Evolutionary conservation across 1,140 invertebrate genomes (phyloP).

Genomic region (Zaprionus capensis): DNA sequence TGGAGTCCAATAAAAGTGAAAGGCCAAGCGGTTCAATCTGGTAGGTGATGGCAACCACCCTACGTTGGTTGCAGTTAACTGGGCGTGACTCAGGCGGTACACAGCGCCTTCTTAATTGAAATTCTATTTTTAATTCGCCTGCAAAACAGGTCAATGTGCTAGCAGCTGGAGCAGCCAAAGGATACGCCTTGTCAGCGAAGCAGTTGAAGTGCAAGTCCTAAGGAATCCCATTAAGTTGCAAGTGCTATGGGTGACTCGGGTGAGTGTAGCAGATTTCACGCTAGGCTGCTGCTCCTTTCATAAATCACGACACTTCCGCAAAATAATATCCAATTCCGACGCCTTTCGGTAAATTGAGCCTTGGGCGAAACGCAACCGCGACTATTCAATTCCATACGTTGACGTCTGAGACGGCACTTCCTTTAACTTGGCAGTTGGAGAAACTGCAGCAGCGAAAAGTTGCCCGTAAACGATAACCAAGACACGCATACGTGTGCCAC

Average conservation of each 20-base stretch:
- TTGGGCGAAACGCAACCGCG: slow-evolving; percentile 64
- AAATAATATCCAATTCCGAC: slow-evolving; percentile 15
- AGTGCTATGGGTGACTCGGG: slow-evolving; percentile 67
- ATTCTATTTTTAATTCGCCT: slow-evolving; percentile 69
- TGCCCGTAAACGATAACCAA: slow-evolving; percentile 42
- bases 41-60: background rate
- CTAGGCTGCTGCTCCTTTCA: slow-evolving; percentile 24
- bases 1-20: slow-evolving; percentile 63
- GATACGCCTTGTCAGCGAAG: slow-evolving; percentile 34
- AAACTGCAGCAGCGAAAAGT: slow-evolving; percentile 59
- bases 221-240: slow-evolving; percentile 29
- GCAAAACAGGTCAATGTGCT: slow-evolving; percentile 53
- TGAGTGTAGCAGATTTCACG: slow-evolving; percentile 41
- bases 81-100: slow-evolving; percentile 5
- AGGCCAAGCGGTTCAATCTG: slow-evolving; percentile 34
- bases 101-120: slow-evolving; percentile 62
- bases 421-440: slow-evolving; percentile 44
- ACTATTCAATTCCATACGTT: slow-evolving; percentile 76
- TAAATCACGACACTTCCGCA: slow-evolving; percentile 49
- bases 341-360: background rate
- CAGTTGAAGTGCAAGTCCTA: slow-evolving; percentile 26
- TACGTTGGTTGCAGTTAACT: slow-evolving; percentile 1
- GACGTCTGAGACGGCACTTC: slow-evolving; percentile 60
- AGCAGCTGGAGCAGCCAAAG: slow-evolving; percentile 38
- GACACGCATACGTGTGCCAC: slow-evolving; percentile 69